Evolutionary conservation across 2,113 vertebrate species (phyloP).

Genomic region (Cottus gobio): DNA sequence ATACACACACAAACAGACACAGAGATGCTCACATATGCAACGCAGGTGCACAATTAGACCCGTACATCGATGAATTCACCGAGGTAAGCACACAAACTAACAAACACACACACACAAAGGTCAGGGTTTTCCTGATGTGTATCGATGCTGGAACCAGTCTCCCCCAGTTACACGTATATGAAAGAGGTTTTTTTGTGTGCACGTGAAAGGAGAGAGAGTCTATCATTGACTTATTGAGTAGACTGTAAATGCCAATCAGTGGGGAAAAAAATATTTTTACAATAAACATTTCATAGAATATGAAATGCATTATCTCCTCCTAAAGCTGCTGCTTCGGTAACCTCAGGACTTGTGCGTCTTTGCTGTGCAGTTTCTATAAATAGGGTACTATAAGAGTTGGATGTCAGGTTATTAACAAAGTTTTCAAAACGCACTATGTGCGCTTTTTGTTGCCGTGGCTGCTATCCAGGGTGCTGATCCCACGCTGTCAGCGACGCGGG

Average conservation of each 20-base stretch:
- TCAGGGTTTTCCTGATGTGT: constrained; percentile 46
- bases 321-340: not conserved
- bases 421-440: not conserved
- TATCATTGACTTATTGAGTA: not conserved
- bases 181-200: not conserved
- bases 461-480: constrained; percentile 32
- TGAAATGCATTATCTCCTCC: not conserved
- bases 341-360: not conserved
- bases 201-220: no score
- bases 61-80: not conserved
- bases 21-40: no score
- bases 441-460: not conserved
- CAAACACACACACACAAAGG: constrained; percentile 44
- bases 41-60: not conserved
- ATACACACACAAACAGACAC: no score
- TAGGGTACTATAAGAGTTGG: not conserved
- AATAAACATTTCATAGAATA: not conserved
- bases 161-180: not conserved
- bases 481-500: not conserved
- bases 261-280: not conserved
- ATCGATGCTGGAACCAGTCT: constrained; percentile 12
- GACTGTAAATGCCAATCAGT: constrained; percentile 6
- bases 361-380: not conserved
- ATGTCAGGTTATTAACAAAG: constrained; percentile 21
- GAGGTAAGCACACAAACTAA: not conserved